Evolutionary conservation across 2,113 vertebrate species (phyloP), one percentile per base, ranked within the genome.

Genomic region (Neotragus moschatus): DNA sequence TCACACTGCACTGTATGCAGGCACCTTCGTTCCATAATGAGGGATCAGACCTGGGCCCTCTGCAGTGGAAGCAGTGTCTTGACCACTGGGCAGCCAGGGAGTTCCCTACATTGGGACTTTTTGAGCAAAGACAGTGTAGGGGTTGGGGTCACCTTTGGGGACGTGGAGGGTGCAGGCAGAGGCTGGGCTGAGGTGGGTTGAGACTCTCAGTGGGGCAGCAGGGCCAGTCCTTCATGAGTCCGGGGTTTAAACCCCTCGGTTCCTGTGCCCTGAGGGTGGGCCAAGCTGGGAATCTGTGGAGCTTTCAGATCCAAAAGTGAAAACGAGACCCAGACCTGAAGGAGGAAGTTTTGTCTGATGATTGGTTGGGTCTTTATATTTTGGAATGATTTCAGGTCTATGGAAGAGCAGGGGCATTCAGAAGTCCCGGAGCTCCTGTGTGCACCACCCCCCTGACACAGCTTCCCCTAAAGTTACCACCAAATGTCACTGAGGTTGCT

Each of bases 401-500:
- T 56, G 58, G 94, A 55, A 55, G 53, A 58, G 58, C 7, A 30
- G 21, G 5, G 43, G 25, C 5, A 5, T 8, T 13, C 30, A 11
- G 17, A 25, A 73, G 51, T 13, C 3, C 28, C 2, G 17, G 36
- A 28, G 39, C 3, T 60, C 75, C 23, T 23, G 30, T 3, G 11
- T 26, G 9, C 10, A 70, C 19, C 36, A 14, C n/a, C 28, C 47
- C 14, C 12, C 25, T 2, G 2, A 63, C 4, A 15, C 30, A 30
- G 45, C 23, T 39, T 55, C 26, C 26, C 55, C 33, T 3, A 2
- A 12, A 0, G 11, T 23, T 5, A 8, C 6, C 33, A 16, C 25
- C 47, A 21, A 17, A 47, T 2, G 1, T 39, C 11, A 2, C 30
- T 0, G 23, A 2, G 7, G 17, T 23, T 1, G 15, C 25, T 73